Evolutionary conservation across 2,888 invertebrate genomes (phyloP).

Genomic region (Dicycla oo): DNA sequence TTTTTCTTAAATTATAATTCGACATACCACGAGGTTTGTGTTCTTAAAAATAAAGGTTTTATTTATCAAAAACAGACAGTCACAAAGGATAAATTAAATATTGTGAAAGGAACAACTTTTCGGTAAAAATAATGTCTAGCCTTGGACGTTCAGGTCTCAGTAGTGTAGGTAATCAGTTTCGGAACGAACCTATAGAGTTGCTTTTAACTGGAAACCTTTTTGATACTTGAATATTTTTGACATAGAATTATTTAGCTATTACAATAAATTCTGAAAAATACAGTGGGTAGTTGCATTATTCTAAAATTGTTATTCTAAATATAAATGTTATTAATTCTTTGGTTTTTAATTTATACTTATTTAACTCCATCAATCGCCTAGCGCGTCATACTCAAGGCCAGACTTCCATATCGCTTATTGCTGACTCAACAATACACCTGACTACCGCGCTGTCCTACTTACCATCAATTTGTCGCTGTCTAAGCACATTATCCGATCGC

Average conservation of each 20-base stretch:
- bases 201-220: slow-evolving; percentile 46
- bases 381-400: too few relatives aligned
- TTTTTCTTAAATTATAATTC: not conserved
- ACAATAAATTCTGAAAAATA: not conserved
- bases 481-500: too few relatives aligned
- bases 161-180: slow-evolving; percentile 27
- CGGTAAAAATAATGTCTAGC: not conserved
- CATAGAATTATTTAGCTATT: not conserved
- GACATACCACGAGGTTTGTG: not conserved
- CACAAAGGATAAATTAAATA: not conserved
- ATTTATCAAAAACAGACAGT: not conserved
- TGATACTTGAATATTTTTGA: slow-evolving; percentile 66
- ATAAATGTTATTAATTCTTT: not conserved
- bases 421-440: too few relatives aligned
- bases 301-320: too few relatives aligned
- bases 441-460: too few relatives aligned
- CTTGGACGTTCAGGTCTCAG: not conserved
- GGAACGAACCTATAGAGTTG: slow-evolving; percentile 43
- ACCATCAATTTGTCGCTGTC: too few relatives aligned
- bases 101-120: not conserved
- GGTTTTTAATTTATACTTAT: too few relatives aligned
- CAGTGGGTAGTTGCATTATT: not conserved
- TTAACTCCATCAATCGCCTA: too few relatives aligned
- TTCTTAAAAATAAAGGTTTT: not conserved
- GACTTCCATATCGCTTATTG: too few relatives aligned